Evolutionary conservation across 2,113 vertebrate genomes (phyloP), one percentile per base, ranked within the genome.

Genomic region (Mesitornis unicolor): DNA sequence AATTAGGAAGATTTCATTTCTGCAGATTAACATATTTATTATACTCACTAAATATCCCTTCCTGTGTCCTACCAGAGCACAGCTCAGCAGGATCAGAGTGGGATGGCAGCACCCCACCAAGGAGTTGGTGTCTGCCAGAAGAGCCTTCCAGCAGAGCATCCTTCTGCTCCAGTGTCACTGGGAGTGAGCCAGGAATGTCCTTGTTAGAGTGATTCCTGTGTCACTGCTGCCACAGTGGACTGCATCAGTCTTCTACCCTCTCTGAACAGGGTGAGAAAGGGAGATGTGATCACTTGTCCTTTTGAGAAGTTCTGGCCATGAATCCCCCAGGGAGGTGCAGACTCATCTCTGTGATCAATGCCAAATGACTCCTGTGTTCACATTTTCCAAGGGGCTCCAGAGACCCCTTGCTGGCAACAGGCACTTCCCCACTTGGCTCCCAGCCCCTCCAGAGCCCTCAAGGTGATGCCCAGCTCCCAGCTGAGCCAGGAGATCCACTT

Each of bases 21-120:
- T 91, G 53, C 35, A 84, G 29, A 79, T 91, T 95, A 91, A 78
- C 60, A 43, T 82, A 75, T 91, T 96, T 89, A 96, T 94, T 84
- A 33, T 38, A 70, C 20, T 26, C 71, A 47, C 88, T 92, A 89
- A 69, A 75, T 73, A 84, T 19, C 33, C 47, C 16, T 75, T 63
- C 43, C 60, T 24, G 4, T 69, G 83, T 73, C 59, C 51, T 63
- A 42, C 2, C 18, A 69, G 33, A 71, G 65, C 38, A 74, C 20
- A 47, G 45, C 43, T 73, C 9, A 3, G 75, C 11, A 54, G 71
- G 42, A 69, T 35, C 42, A 81, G 26, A 28, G 40, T 82, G 69
- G 43, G 74, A 50, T 54, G 25, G 45, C n/a, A 75, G 11, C 35
- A n/a, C 4, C 45, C 47, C 75, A 75, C 2, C 17, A 38, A 43